Percentiles rank a stretch among this genome's conserved stretches.
phyloP scores from a whole-genome alignment of 1,140 invertebrate species.

The Drosophila virilis region DNA sequence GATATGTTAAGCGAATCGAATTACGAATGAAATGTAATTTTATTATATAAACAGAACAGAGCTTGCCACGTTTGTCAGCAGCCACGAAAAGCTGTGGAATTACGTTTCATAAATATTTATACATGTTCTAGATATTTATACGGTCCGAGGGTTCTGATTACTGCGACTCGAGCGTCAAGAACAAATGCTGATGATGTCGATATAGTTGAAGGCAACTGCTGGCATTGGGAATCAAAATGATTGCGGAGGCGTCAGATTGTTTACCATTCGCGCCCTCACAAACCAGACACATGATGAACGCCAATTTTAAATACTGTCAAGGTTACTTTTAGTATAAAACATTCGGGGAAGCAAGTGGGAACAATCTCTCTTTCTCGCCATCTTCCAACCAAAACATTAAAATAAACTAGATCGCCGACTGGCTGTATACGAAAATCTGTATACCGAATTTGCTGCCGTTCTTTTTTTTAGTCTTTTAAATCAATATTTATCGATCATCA shows the following conservation, averaged over 20 bases:
- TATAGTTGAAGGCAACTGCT: conserved; percentile 6
- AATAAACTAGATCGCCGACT: too few relatives aligned
- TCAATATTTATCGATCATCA: too few relatives aligned
- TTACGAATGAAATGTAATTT: conserved; percentile 63
- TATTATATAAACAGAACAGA: conserved; percentile 35
- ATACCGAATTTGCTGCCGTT: too few relatives aligned
- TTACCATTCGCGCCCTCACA: conserved; percentile 12
- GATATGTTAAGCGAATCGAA: conserved; percentile 58
- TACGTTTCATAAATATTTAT: conserved; percentile 63
- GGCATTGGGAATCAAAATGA: conserved; percentile 17
- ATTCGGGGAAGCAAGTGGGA: background rate
- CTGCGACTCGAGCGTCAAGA: conserved; percentile 13
- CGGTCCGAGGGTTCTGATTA: conserved; percentile 53
- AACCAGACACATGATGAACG: conserved; percentile 1
- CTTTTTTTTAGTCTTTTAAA: too few relatives aligned
- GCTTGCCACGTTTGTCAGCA: conserved; percentile 18
- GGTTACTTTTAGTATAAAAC: conserved; percentile 11
- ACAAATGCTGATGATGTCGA: conserved; percentile 36
- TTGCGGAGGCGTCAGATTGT: conserved; percentile 13
- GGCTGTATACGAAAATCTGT: too few relatives aligned
- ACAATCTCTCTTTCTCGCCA: background rate
- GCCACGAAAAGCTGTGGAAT: conserved; percentile 22
- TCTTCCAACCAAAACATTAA: too few relatives aligned
- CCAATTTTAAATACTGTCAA: conserved; percentile 18
- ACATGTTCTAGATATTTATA: conserved; percentile 31